A percentile compares a stretch with the other conserved stretches of the same genome.
Conservation (phyloP, 23 tunicate species). For the Halocynthia roretzi region DNA sequence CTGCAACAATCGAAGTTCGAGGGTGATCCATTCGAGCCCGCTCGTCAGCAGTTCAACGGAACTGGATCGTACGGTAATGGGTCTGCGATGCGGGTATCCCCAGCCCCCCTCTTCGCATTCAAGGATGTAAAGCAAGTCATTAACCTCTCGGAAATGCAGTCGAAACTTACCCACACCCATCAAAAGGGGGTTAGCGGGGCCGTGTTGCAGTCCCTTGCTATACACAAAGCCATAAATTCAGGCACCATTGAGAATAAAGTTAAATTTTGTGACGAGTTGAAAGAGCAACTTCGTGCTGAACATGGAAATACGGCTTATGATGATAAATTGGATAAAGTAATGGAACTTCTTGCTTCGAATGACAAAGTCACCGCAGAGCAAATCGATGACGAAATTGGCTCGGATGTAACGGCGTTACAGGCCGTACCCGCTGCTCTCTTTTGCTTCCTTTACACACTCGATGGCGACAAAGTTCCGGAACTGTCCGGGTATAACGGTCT, state of each 20-base stretch:
- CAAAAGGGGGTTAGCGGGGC: constrained; percentile 62
- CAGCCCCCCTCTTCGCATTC: constrained; percentile 41
- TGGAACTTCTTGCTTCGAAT: not conserved
- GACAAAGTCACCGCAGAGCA: not conserved
- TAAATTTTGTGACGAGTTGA: constrained; percentile 36
- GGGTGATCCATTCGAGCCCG: constrained; percentile 35
- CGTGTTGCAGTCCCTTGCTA: constrained; percentile 44
- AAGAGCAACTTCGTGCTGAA: constrained; percentile 10
- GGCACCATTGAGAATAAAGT: not conserved
- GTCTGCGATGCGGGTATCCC: constrained; percentile 70
- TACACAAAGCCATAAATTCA: constrained; percentile 34
- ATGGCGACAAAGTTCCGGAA: constrained; percentile 24
- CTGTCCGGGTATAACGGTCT: constrained; percentile 2
- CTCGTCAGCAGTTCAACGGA: constrained; percentile 49
- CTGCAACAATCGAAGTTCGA: not conserved
- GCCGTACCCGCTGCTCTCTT: constrained; percentile 62
- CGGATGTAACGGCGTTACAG: constrained; percentile 24
- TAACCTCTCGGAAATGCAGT: constrained; percentile 2
- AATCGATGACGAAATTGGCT: not conserved
- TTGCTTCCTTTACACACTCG: constrained; percentile 48
- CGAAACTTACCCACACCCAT: constrained; percentile 53
- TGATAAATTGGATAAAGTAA: not conserved
- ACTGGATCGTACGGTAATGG: constrained; percentile 80
- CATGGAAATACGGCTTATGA: constrained; percentile 5
- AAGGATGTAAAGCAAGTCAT: not conserved